Evolutionary conservation across 2,888 invertebrate species (phyloP), one percentile per base, ranked within the genome.

Genomic region (Hypercompe scribonia): DNA sequence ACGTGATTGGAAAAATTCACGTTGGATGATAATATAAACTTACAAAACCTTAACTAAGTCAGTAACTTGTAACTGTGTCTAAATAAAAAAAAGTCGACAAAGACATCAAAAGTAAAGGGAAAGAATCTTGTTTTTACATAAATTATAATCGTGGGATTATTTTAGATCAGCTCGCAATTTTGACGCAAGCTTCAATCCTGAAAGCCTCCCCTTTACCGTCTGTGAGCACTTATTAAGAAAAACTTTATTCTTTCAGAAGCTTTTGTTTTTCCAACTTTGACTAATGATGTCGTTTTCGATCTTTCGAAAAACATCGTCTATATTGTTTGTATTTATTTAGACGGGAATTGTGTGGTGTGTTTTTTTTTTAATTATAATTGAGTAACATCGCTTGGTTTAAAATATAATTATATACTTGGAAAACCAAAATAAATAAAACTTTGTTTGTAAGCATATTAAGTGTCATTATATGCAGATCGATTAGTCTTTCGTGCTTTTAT

Each of bases 161-260:
- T 79, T 77, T 68, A 73, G 81, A 81, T 84, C 81, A 84, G 77
- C 81, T 63, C 74, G 75, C 81, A 84, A 84, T 84, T 84, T 80
- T 83, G 85, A 84, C 84, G 78, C 75, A 66, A 67, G 74, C 80
- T 70, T 75, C 81, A 76, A 78, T 78, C 72, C 66, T 72, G 71
- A 85, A 80, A 80, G 76, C 74, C 74, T 78, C 75, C 42, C 66
- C 67, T 74, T 71, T 64, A 31, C 66, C 75, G 65, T 74, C 67
- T 71, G 65, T 68, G 65, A 42, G 66, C 70, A 73, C 77, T 83
- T 80, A 70, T 79, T 73, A 65, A 70, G 68, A 66, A 75, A 76
- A 75, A 73, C 66, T 74, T 78, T 78, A 66, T 78, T 72, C 61
- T 74, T 82, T 63, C 46, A 34, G 18, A 61, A 39, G 65, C 72